Evolutionary conservation across 2,113 vertebrate species (phyloP).

Genomic region (Petroica traversi): DNA sequence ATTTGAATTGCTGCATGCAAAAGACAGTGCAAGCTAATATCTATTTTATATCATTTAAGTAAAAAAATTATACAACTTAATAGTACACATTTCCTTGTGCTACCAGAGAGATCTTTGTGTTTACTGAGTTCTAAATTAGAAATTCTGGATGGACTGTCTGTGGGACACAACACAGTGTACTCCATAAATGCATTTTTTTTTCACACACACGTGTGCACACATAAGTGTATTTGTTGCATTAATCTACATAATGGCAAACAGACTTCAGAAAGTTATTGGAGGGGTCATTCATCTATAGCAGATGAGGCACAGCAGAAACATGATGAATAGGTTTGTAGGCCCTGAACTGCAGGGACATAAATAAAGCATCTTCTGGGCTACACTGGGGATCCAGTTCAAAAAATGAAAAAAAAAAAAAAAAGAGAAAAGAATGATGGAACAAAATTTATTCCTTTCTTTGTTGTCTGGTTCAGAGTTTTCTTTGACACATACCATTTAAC

Average conservation of each 20-base stretch:
- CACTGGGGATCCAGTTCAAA: constrained; percentile 68
- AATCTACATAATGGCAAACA: constrained; percentile 79
- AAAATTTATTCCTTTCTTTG: constrained; percentile 56
- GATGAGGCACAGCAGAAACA: constrained; percentile 71
- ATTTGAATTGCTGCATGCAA: constrained; percentile 15
- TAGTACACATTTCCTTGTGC: background rate
- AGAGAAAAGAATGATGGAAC: constrained; percentile 21
- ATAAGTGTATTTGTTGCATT: constrained; percentile 67
- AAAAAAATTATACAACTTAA: constrained; percentile 1
- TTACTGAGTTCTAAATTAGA: constrained; percentile 28
- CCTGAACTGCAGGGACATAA: constrained; percentile 73
- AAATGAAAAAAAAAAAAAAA: background rate
- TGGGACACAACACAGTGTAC: background rate
- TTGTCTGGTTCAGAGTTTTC: constrained; percentile 59
- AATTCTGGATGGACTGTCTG: constrained; percentile 1
- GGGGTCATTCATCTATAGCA: constrained; percentile 74
- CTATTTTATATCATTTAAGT: constrained; percentile 6
- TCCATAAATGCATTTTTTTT: constrained; percentile 18
- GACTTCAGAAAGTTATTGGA: constrained; percentile 73
- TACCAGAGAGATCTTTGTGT: background rate
- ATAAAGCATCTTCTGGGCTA: constrained; percentile 75
- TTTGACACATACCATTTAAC: constrained; percentile 62
- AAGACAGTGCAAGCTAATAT: background rate
- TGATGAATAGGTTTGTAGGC: constrained; percentile 71
- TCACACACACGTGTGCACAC: background rate